Conservation (phyloP, 2,888 invertebrate genomes). For the Dorcus hopei region DNA sequence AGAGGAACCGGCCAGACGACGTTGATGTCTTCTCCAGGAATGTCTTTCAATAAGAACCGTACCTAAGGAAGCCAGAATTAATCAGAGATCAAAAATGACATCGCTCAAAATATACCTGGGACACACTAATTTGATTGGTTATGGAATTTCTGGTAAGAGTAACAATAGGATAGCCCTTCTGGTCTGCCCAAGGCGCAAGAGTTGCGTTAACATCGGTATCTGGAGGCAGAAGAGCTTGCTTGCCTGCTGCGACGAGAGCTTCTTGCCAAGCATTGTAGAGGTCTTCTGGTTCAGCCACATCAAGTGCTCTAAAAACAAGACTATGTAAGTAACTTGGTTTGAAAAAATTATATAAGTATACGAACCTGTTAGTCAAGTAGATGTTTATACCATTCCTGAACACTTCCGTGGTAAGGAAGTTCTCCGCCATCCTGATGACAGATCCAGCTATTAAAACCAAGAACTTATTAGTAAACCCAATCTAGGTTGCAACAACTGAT, state of each 20-base stretch:
- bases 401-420: conserved; percentile 3
- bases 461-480: too few relatives aligned
- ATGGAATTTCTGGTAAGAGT: neutral
- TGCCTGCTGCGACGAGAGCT: neutral
- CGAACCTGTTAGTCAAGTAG: conserved; percentile 19
- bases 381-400: conserved; percentile 7
- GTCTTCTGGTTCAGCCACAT: conserved; percentile 5
- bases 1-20: conserved; percentile 41
- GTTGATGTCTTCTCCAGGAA: too few relatives aligned
- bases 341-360: too few relatives aligned
- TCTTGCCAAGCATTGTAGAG: conserved; percentile 6
- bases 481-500: too few relatives aligned
- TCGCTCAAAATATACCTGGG: too few relatives aligned
- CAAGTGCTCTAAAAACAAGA: conserved; percentile 2
- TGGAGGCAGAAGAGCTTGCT: neutral
- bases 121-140: neutral
- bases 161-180: conserved; percentile 17
- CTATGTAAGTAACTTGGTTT: too few relatives aligned
- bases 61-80: too few relatives aligned
- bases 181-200: conserved; percentile 7
- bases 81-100: too few relatives aligned
- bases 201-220: neutral
- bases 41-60: too few relatives aligned
- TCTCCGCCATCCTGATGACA: conserved; percentile 12
- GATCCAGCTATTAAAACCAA: conserved; percentile 5